Base-by-base conservation (phyloP, 2,113 vertebrate species). In the Pachycephala philippinensis region DNA sequence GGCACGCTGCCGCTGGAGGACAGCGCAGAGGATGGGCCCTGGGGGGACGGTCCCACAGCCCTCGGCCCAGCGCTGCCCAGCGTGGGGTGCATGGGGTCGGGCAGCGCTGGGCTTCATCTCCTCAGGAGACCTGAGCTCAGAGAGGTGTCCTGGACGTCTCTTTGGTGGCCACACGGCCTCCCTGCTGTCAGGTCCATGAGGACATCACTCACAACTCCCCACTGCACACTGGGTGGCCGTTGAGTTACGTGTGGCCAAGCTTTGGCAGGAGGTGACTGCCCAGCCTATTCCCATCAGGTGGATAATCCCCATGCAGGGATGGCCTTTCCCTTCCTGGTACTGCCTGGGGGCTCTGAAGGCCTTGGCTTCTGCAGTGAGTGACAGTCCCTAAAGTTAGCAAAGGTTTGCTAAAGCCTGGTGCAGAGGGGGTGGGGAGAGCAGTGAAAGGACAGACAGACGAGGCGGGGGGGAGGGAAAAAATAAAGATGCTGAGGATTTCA, bases 31-130 rank as follows among this genome's bases (percentile, higher is more conserved):
- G 30, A 45, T 3, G 12, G 64, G 14, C 5, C 15, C 56, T 1
- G 1, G 13, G 13, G 16, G 11, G 7, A 30, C 0, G 2, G 39
- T 28, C 28, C 23, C 45, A 8, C 19, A 35, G 59, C 4, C 23
- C 39, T 47, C 0, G 0, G 19, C 45, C 31, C 3, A 2, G 28
- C 4, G 14, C 44, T 47, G 82, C 59, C 66, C 28, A 7, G 35
- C 0, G 0, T 4, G 49, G 70, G 18, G 19, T 9, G 35, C 28
- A 2, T 1, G 4, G 17, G 16, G 30, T 30, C 0, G 0, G 52
- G 22, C 27, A 35, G 23, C 0, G 33, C 59, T 4, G 10, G 10
- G 10, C 21, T 74, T 44, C 39, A 21, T 23, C 18, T 68, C 15
- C 11, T 39, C 1, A 2, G 39, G 31, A 75, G 14, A 11, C 14